Evolutionary conservation across 1,140 invertebrate genomes (phyloP), one percentile per base, ranked within the genome.

Genomic region (Leptinotarsa undecemlineata): DNA sequence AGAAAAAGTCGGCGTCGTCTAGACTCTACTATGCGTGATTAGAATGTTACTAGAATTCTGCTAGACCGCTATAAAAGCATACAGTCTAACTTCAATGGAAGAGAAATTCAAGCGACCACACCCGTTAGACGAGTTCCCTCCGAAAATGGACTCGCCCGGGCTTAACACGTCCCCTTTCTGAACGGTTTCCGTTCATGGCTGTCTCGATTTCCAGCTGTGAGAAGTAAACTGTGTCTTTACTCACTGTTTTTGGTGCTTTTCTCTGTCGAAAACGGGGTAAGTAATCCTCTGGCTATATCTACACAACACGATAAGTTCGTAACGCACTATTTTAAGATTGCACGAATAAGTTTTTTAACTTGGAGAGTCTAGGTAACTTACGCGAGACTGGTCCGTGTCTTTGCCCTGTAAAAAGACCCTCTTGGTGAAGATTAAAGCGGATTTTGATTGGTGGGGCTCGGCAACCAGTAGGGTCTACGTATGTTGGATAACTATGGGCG

Each of bases 361-460:
- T 63, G 8, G 62, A 75, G 70, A 71, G 73, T 73, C 75, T 75
- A 73, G 66, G 71, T 77, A 77, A 20, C 76, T 42, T 73, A 79
- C 78, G 76, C 78, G 77, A 79, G 68, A 72, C 71, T 61, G 71
- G 75, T 76, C 75, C 74, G 76, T 79, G 76, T 81, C 78, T 79
- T 81, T 81, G 77, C 78, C 79, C 78, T 77, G 75, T 79, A 81
- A 81, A 78, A 79, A 76, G 78, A 81, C 79, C 79, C 79, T 81
- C 78, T 79, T 74, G 75, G 26, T 69, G 74, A 77, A 76, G 78
- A 76, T 71, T 76, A 67, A 33, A 71, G 48, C 26, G 57, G n/a
- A 67, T 75, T 74, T 75, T 78, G 70, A 80, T 80, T 80, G 78
- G 78, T 72, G 72, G 75, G 73, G 33, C 70, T 47, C 47, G 74